Percentiles rank a stretch among this genome's conserved stretches.
These are phyloP conservation scores for Poecile montanus DNA, from an alignment of 2,797 vertebrate genomes.

Conservation along the genomic window DNA sequence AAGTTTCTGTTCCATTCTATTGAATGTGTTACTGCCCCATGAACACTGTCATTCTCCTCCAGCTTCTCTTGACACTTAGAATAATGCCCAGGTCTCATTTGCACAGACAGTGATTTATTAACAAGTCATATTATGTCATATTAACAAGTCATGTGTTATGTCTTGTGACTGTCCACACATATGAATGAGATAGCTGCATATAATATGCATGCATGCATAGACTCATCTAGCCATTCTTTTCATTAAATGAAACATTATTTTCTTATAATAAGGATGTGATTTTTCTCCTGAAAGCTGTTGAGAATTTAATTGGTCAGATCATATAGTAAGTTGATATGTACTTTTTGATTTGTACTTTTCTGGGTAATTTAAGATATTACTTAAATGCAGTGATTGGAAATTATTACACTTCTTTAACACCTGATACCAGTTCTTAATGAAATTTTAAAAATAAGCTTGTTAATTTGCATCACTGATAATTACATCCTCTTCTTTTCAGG, in stretches of 20 bases:
- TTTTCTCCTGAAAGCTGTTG: neutral
- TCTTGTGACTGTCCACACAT: neutral
- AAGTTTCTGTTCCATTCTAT: neutral
- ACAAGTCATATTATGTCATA: neutral
- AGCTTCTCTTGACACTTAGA: neutral
- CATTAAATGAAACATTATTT: neutral
- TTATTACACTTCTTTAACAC: neutral
- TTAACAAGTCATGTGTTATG: neutral
- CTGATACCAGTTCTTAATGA: neutral
- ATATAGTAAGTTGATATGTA: neutral
- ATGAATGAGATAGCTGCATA: neutral
- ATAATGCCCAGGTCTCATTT: neutral
- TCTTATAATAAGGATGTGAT: neutral
- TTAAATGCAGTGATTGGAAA: neutral
- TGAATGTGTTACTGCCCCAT: neutral
- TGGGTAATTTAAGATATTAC: neutral
- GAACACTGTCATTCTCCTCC: neutral
- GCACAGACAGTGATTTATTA: neutral
- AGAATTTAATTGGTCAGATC: neutral
- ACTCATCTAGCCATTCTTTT: neutral
- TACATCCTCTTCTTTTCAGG: conserved; percentile 39
- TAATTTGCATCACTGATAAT: neutral
- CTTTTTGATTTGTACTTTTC: neutral
- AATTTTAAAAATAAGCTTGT: neutral
- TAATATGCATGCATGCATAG: neutral